Evolutionary conservation across 1,140 invertebrate genomes (phyloP), one percentile per base, ranked within the genome.

Genomic region (Pseudomyrmex cubaensis): DNA sequence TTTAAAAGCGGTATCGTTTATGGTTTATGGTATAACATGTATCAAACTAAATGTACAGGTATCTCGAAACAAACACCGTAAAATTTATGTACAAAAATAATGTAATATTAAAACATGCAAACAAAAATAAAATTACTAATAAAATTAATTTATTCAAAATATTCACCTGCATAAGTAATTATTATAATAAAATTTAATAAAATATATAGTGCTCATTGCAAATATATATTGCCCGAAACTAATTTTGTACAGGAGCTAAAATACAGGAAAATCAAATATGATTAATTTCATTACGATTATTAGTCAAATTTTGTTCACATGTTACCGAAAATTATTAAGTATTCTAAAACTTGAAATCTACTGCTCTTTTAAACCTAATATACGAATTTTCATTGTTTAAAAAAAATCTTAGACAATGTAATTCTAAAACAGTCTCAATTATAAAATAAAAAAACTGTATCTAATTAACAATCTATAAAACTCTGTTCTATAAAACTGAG

Each of bases 241-340:
- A 54, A 10, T 73, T 59, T 74, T 74, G 5, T 59, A 61, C 54
- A n/a, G 22, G 12, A 62, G n/a, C 17, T 74, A 61, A 61, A 73
- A 74, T 12, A 22, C 5, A 25, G 12, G 13, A 10, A 10, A 8
- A 22, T 62, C 7, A 61, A 52, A 74, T 74, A 22, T 22, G 1
- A n/a, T 62, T 10, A 5, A 62, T 8, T 73, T 73, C 15, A 20
- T 72, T n/a, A 61, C n/a, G 22, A 67, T 61, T 61, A 17, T 63
- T 64, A 54, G 0, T 35, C 35, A 5, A 35, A 5, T 35, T 35
- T 35, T 35, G 35, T 5, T 35, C 35, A 35, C 35, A 35, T 35
- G 35, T 35, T 35, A 35, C 35, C 35, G 5, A 35, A 35, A 35
- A 35, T 35, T 35, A 35, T 35, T 35, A 69, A 67, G 15, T 67